Evolutionary conservation across 1,140 invertebrate genomes (phyloP), one percentile per base, ranked within the genome.

Genomic region (Cotesia glomerata): DNA sequence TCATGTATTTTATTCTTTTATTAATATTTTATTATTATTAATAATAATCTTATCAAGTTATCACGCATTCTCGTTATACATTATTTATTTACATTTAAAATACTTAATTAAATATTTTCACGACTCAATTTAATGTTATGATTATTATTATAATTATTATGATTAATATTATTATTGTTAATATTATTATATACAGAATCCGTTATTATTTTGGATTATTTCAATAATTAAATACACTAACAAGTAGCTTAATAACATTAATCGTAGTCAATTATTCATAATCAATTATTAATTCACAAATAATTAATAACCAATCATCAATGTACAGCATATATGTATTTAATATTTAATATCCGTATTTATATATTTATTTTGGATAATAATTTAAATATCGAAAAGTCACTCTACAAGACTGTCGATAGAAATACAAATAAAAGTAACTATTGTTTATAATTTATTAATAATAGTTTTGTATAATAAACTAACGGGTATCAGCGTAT

Each of bases 51-150:
- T 79, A 81, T 82, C 80, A 81, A 80, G 80, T 81, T 79, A 77
- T 81, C 76, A 78, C 78, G 74, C 72, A 73, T 77, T 80, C 67
- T 45, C 56, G 77, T 83, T 66, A 65, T 51, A 82, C 71, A 77
- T 75, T 78, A 76, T 78, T 78, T 80, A 80, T 83, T 76, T 83
- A 82, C 80, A 83, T 76, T 77, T 73, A 76, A 75, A 76, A 32
- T 36, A 63, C 18, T 73, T 78, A 80, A 77, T 82, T 80, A 80
- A 81, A 80, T 83, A 82, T 79, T 54, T 79, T 80, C 69, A 76
- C 77, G 72, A 80, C 54, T 73, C 71, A 63, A 71, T 77, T 71
- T 79, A 79, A 39, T 26, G 26, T 26, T 26, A 26, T 26, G 26
- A 26, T 26, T 26, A 26, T 26, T 26, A 35, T 70, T 5, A 45